Evolutionary conservation across 2,113 vertebrate species (phyloP).

Genomic region (Grammomys surdaster): DNA sequence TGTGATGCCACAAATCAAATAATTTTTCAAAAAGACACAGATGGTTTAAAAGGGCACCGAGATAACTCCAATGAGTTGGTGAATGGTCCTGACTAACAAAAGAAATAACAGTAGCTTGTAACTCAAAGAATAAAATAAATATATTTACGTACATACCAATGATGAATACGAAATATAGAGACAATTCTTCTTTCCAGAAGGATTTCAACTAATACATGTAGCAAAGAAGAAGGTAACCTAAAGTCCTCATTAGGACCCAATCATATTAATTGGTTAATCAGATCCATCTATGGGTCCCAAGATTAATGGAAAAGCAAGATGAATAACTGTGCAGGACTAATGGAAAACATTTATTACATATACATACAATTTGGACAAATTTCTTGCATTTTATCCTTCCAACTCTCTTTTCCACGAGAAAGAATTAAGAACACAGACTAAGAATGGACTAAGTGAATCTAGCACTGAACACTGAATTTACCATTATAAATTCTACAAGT

Average conservation of each 20-base stretch:
- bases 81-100: neutral
- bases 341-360: slow-evolving; percentile 54
- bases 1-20: neutral
- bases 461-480: neutral
- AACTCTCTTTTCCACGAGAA: neutral
- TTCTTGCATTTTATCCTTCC: neutral
- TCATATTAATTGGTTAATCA: neutral
- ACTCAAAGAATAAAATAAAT: slow-evolving; percentile 6
- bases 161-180: neutral
- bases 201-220: neutral
- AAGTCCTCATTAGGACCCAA: neutral
- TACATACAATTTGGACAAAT: neutral
- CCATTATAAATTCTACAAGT: slow-evolving; percentile 60
- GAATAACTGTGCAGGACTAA: slow-evolving; percentile 31
- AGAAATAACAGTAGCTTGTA: neutral
- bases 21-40: neutral
- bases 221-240: neutral
- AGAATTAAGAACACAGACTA: slow-evolving; percentile 30
- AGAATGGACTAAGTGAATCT: neutral
- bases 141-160: neutral
- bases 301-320: neutral
- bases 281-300: neutral
- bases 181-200: slow-evolving; percentile 6
- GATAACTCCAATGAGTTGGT: neutral
- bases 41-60: neutral